A percentile compares a stretch with the other conserved stretches of the same genome.
phyloP scores from a whole-genome alignment of 2,888 invertebrate genomes.

The Ectobius pallidus region DNA sequence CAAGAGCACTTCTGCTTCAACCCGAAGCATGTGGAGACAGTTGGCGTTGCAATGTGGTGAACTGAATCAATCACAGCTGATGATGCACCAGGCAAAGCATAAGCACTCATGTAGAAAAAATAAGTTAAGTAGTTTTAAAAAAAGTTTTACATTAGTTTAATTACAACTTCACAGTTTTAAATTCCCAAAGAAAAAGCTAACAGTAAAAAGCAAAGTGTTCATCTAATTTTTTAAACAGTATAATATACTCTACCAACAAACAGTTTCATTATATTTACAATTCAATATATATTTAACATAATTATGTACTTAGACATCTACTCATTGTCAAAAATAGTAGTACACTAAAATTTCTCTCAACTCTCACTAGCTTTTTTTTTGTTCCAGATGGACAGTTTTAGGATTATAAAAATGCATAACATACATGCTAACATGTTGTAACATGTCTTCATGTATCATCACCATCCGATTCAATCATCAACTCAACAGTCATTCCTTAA shows the following conservation, averaged over 20 bases:
- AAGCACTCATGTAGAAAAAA: no score
- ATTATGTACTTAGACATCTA: background rate
- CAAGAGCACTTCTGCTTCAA: no score
- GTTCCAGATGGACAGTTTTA: conserved; percentile 19
- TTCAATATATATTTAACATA: background rate
- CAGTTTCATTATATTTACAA: background rate
- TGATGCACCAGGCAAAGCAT: no score
- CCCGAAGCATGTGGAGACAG: no score
- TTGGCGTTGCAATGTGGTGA: no score
- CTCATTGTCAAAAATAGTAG: conserved; percentile 7
- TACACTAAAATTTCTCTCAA: background rate
- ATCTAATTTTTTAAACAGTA: no score
- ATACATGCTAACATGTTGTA: background rate
- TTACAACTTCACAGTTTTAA: no score
- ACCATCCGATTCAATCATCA: background rate
- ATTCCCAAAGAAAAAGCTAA: no score
- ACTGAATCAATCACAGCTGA: no score
- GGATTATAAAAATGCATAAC: conserved; percentile 9
- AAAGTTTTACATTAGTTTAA: no score
- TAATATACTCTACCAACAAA: background rate
- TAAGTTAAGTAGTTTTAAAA: no score
- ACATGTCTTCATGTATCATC: background rate
- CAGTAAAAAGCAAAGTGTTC: no score
- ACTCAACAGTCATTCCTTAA: background rate
- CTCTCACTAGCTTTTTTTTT: conserved; percentile 1